Base-by-base conservation (phyloP, 2,888 invertebrate species). In the Digitonthophagus gazella region DNA sequence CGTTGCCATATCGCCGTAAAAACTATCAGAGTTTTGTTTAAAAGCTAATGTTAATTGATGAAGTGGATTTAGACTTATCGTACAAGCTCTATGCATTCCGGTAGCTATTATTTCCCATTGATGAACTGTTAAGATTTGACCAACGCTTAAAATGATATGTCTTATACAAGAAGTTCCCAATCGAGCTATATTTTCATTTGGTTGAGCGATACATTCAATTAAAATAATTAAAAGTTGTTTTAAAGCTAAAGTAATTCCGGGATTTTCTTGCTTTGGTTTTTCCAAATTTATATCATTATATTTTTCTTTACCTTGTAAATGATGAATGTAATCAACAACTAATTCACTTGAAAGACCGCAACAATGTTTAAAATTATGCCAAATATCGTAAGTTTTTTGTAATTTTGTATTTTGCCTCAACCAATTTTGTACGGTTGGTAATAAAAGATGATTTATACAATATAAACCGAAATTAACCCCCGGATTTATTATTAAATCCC, bases 341-440 rank as follows among this genome's bases (percentile, higher is more conserved):
- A 96, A 85, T 78, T 97, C 97, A 0, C 96, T 95, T 8, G 95
- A 93, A 83, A 96, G 89, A 5, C 97, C 97, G 78, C 95, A 95
- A 79, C 95, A 96, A 79, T 97, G 97, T 79, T 97, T 97, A 78
- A 97, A 97, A 81, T 96, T 96, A 72, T 95, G 91, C 80, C 93
- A 92, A 65, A 92, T 89, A 73, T 93, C 90, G 89, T 92, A 90
- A 72, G 91, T 88, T 72, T 90, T 86, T 74, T 89, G 89, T 3
- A 90, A 88, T 74, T 84, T 85, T 15, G 74, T 71, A 68, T 82
- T 82, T 80, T 91, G 90, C 8, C 96, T 86, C 70, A 97, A 84
- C 97, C 97, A 97, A 77, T 92, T 92, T 83, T 98, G 97, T 14
- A 97, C 91, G 85, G 94, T 93, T 0, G 97, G 97, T 67, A 98